Conservation (phyloP, 2,113 vertebrate genomes). For the Poeciliopsis turrubarensis region DNA sequence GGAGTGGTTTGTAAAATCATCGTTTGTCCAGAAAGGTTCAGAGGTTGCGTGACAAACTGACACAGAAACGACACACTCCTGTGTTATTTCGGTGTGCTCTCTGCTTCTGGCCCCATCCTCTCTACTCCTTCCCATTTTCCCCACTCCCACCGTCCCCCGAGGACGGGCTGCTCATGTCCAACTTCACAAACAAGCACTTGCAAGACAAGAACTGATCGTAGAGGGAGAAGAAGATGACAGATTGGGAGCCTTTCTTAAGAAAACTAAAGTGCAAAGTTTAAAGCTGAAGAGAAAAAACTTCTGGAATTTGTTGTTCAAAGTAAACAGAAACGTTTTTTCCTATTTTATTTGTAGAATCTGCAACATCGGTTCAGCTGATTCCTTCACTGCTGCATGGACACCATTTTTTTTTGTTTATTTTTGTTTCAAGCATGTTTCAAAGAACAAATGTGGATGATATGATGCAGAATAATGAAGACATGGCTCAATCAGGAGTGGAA, state of each 20-base stretch:
- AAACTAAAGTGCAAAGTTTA: conserved; percentile 42
- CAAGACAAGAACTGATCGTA: conserved; percentile 20
- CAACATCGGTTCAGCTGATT: conserved; percentile 37
- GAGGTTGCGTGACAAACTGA: conserved; percentile 53
- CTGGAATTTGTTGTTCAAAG: conserved; percentile 18
- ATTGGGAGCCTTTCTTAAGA: background rate
- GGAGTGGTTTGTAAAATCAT: background rate
- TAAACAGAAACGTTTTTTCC: background rate
- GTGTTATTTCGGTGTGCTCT: conserved; percentile 40
- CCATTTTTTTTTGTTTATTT: background rate
- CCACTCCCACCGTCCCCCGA: conserved; percentile 25
- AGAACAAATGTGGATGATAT: conserved; percentile 8
- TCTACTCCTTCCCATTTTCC: conserved; percentile 30
- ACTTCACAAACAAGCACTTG: conserved; percentile 49
- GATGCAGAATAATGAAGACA: conserved; percentile 23
- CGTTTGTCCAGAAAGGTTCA: background rate
- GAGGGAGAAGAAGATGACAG: background rate
- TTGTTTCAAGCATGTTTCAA: background rate
- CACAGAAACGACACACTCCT: conserved; percentile 22
- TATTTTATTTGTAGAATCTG: conserved; percentile 42
- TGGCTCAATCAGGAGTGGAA: background rate
- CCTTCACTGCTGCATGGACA: background rate
- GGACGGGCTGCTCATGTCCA: conserved; percentile 37
- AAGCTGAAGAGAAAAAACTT: background rate
- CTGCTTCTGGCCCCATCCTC: conserved; percentile 48